Percentiles rank a stretch among this genome's conserved stretches.
These are phyloP conservation scores for Drosophila tristis DNA, from an alignment of 1,140 invertebrate species.

Conservation along the genomic window DNA sequence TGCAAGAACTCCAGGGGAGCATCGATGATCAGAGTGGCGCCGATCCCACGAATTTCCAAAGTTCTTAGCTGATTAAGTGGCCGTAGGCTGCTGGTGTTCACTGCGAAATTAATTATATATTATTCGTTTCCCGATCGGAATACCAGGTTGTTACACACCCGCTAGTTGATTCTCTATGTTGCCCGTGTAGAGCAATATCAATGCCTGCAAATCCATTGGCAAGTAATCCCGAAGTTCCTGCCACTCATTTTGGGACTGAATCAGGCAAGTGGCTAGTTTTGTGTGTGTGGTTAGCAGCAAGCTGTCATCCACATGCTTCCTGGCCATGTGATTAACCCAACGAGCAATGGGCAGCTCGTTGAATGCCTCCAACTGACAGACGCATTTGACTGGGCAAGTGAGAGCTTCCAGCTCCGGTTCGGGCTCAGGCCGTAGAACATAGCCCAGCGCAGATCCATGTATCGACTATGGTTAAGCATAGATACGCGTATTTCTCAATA, in stretches of 20 bases:
- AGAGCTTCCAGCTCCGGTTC: conserved; percentile 33
- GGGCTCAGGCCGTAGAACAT: background rate
- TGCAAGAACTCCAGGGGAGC: conserved; percentile 81
- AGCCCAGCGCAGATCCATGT: background rate
- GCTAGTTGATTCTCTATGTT: conserved; percentile 75
- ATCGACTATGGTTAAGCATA: conserved; percentile 11
- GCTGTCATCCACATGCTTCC: conserved; percentile 47
- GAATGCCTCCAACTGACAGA: conserved; percentile 84
- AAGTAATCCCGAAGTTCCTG: conserved; percentile 84
- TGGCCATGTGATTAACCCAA: conserved; percentile 83
- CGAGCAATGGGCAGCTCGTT: conserved; percentile 85
- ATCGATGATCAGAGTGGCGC: conserved; percentile 83
- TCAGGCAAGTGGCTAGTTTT: conserved; percentile 86
- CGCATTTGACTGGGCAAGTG: conserved; percentile 84
- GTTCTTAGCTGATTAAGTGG: conserved; percentile 86
- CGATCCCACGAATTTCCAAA: conserved; percentile 86
- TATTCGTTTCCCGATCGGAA: background rate
- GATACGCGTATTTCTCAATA: background rate
- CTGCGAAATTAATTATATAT: conserved; percentile 36
- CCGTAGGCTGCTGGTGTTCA: conserved; percentile 85
- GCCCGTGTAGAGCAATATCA: conserved; percentile 85
- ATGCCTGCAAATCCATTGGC: conserved; percentile 86
- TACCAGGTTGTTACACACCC: conserved; percentile 38
- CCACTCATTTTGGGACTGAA: conserved; percentile 85
- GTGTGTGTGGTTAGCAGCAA: conserved; percentile 82